Evolutionary conservation across 1,140 invertebrate genomes (phyloP), one percentile per base, ranked within the genome.

Genomic region (Drosophila pandora): DNA sequence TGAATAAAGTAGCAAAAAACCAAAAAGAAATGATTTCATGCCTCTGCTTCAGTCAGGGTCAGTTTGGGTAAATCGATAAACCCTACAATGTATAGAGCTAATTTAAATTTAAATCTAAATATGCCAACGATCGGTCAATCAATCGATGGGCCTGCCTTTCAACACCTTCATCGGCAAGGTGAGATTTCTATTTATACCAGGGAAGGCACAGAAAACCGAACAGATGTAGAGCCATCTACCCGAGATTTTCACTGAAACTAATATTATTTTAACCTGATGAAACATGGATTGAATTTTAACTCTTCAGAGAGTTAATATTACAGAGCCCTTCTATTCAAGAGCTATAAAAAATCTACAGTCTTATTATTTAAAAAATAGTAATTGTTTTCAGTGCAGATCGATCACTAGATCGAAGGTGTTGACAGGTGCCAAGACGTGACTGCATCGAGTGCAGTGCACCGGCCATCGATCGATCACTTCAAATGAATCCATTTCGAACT

Each of bases 91-190:
- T 37, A 50, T 7, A 47, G 32, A 17, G 43, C 52, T 21, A 60
- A 78, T 78, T 80, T 81, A 58, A 87, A 78, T 78, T 82, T 81
- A 81, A 81, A 63, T 85, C 57, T 60, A 64, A 41, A 79, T 52
- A 62, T 58, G 63, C 22, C 49, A 64, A 47, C 67, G 64, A 59
- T 64, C 79, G 17, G 22, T 43, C 63, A 39, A 56, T 79, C 63
- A 64, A 43, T 67, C 34, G 63, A 25, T 64, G 63, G 72, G 74
- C 55, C 81, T 48, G 78, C 78, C 82, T 85, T 82, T 85, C 82
- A 85, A 82, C 82, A 85, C 57, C 64, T 85, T 62, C 60, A 56
- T 32, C 60, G 54, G 64, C 65, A 69, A 69, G 65, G 65, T 69
- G 65, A 69, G 50, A 4, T n/a, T 7, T 37, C 63, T 69, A 69